Evolutionary conservation across 2,888 invertebrate species (phyloP).

Genomic region (Hedychridium roseum): DNA sequence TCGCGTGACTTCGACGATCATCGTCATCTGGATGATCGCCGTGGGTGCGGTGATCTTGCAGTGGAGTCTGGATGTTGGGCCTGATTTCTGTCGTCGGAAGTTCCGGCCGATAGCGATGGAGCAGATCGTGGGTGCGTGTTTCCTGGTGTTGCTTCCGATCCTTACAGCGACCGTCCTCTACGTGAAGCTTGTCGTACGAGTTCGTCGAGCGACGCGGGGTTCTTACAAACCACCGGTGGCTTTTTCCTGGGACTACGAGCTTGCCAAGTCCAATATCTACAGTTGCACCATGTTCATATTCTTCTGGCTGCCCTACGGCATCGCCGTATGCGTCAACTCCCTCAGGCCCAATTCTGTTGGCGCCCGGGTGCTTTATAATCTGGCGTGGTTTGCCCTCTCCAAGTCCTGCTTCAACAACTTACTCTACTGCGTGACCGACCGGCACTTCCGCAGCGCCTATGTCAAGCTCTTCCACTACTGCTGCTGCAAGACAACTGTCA

Average conservation of each 20-base stretch:
- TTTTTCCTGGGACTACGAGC: constrained; percentile 71
- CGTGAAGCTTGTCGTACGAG: constrained; percentile 64
- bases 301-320: constrained; percentile 76
- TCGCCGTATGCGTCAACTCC: constrained; percentile 69
- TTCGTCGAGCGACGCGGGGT: constrained; percentile 67
- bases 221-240: constrained; percentile 72
- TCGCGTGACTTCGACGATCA: constrained; percentile 67
- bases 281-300: constrained; percentile 71
- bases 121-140: constrained; percentile 67
- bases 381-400: constrained; percentile 75
- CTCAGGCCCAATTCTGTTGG: constrained; percentile 64
- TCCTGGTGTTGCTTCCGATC: constrained; percentile 71
- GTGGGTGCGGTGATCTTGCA: constrained; percentile 70
- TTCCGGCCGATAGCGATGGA: constrained; percentile 68
- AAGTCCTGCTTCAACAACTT: constrained; percentile 75
- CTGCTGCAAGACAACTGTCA: constrained; percentile 79
- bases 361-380: constrained; percentile 71
- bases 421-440: constrained; percentile 72
- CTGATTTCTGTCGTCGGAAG: constrained; percentile 73
- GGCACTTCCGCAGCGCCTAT: constrained; percentile 76
- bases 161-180: constrained; percentile 68
- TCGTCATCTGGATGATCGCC: constrained; percentile 69
- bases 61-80: constrained; percentile 70
- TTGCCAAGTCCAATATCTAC: constrained; percentile 71
- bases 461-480: constrained; percentile 80